Evolutionary conservation across 1,140 invertebrate species (phyloP), one percentile per base, ranked within the genome.

Genomic region (Drosophila eugracilis): DNA sequence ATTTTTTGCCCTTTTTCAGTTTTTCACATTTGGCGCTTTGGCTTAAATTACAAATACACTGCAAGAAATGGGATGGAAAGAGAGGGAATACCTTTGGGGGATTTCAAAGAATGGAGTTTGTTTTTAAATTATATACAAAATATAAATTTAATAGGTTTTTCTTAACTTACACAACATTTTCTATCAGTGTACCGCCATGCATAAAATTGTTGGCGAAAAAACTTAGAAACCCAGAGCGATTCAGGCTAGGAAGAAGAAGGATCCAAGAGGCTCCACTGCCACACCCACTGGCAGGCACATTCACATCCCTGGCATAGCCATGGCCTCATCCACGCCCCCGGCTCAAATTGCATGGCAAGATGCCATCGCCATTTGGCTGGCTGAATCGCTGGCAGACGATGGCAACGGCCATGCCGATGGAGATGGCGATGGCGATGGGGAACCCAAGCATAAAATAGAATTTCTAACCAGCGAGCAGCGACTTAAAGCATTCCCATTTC

Each of bases 391-490:
- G 78, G 67, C 74, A 73, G 60, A 53, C 39, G 70, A 69, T 55
- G 32, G 49, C 17, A 15, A 45, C n/a, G 21, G 12, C 22, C 34
- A 65, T 41, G 36, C 7, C 44, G 44, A 41, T 39, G 42, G 34
- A 36, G 55, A 54, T 75, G 79, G 47, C 5, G 41, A 3, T 24
- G n/a, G 9, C 19, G 48, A 55, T 42, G 37, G 15, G 55, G 72
- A 85, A 81, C 45, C 57, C 59, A 62, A 83, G 75, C 78, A 88
- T 88, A 78, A 83, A 86, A 88, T 85, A 76, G 81, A 70, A 85
- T 88, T 88, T 81, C 77, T 78, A 81, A 81, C 78, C 72, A 76
- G 74, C 54, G 42, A 67, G 37, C 30, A 39, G 54, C 24, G 58
- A 60, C 65, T 84, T 71, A 75, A 62, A 66, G 79, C 63, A 54